Evolutionary conservation across 2,113 vertebrate species (phyloP), one percentile per base, ranked within the genome.

Genomic region (Bostrychus sinensis): DNA sequence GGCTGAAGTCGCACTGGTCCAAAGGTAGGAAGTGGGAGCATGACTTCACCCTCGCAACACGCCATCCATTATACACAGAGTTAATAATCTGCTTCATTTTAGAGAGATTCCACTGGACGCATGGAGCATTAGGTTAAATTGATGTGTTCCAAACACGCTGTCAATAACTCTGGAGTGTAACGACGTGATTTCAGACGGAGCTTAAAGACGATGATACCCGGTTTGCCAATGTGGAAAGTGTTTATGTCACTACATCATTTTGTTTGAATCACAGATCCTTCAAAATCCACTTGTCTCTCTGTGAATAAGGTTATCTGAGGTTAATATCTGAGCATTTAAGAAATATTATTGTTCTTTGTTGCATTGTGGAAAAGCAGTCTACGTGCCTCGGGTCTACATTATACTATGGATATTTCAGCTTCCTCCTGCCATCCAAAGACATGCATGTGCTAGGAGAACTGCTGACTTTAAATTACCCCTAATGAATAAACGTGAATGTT

Each of bases 11-110:
- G 19, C n/a, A 36, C 67, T 45, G 53, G 37, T 61, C 57, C 61
- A 69, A 66, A 86, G 80, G 83, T 89, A 77, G 63, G 72, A 79
- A 58, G 64, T 42, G 61, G 69, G 72, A 63, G 23, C 25, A 78
- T 62, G 74, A 74, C 68, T 46, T 79, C 62, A 83, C 54, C 51
- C 57, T 28, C 45, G 36, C 48, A 32, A 20, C 46, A 56, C 61
- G 11, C 23, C 66, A 66, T 71, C n/a, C 62, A 43, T 70, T 19
- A 53, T 16, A 73, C 25, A 38, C 55, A 25, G 25, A 50, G 22
- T 39, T 43, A 23, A 38, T 51, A 23, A 59, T 61, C 41, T 30
- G 14, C 13, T 75, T 63, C 48, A 54, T 50, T 69, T 68, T 37
- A 1, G 30, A 22, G 23, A 13, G 14, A 36, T 12, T 20, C 17